Evolutionary conservation across 2,113 vertebrate species (phyloP).

Genomic region (Sinocyclocheilus rhinocerous): DNA sequence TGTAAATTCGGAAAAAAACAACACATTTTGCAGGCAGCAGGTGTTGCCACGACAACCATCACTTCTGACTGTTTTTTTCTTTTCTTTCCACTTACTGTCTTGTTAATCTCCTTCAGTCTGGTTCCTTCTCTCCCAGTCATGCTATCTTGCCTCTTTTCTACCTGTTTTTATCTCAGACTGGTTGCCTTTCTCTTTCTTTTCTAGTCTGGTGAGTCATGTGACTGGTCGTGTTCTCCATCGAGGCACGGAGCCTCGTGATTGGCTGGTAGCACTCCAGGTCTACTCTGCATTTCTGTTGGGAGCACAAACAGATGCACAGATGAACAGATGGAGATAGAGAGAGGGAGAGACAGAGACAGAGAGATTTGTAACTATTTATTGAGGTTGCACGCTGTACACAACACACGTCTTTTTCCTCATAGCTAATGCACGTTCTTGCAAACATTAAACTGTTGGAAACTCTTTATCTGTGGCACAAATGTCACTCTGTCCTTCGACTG

Average conservation of each 20-base stretch:
- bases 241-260: neutral
- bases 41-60: conserved; percentile 50
- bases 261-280: neutral
- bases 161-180: neutral
- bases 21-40: conserved; percentile 30
- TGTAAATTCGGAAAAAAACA: conserved; percentile 41
- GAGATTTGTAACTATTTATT: neutral
- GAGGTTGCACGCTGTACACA: neutral
- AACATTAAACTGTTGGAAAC: neutral
- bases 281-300: neutral
- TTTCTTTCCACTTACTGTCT: neutral
- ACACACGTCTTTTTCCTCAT: neutral
- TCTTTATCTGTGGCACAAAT: conserved; percentile 17
- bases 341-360: neutral
- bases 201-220: neutral
- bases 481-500: neutral
- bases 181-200: neutral
- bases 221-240: neutral
- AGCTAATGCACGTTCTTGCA: neutral
- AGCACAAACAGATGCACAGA: neutral
- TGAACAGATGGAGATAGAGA: conserved; percentile 8
- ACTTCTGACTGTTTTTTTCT: conserved; percentile 30
- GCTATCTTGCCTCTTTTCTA: neutral
- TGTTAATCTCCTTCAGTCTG: neutral
- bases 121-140: neutral